Evolutionary conservation across 1,140 invertebrate genomes (phyloP).

Genomic region (Chironomus striatipennis): DNA sequence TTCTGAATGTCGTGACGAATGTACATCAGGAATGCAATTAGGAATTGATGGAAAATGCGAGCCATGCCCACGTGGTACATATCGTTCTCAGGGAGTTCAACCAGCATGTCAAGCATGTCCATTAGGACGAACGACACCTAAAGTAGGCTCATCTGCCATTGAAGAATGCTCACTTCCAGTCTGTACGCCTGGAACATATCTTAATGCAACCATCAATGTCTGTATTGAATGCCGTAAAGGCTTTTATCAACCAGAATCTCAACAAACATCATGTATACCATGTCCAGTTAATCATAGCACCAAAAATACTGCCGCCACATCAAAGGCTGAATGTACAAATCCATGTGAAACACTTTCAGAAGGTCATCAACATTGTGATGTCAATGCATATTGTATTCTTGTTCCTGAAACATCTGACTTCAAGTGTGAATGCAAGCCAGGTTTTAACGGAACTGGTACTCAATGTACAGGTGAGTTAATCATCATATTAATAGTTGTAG

Average conservation of each 20-base stretch:
- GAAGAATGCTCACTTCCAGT: slow-evolving; percentile 89
- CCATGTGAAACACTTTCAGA: slow-evolving; percentile 66
- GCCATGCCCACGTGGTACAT: slow-evolving; percentile 83
- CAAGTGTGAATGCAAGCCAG: slow-evolving; percentile 88
- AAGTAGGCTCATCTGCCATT: slow-evolving; percentile 67
- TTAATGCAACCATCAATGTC: slow-evolving; percentile 74
- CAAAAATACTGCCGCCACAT: slow-evolving; percentile 65
- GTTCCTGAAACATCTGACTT: slow-evolving; percentile 78
- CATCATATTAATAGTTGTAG: background rate
- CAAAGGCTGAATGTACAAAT: slow-evolving; percentile 79
- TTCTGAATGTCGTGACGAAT: slow-evolving; percentile 84
- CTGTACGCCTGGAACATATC: slow-evolving; percentile 70
- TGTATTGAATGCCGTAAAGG: slow-evolving; percentile 86
- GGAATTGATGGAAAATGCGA: slow-evolving; percentile 84
- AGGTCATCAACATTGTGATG: slow-evolving; percentile 73
- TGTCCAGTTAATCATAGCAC: slow-evolving; percentile 92
- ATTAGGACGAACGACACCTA: slow-evolving; percentile 76
- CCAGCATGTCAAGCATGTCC: slow-evolving; percentile 85
- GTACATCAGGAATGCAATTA: slow-evolving; percentile 81
- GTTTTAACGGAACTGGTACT: slow-evolving; percentile 82
- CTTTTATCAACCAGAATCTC: slow-evolving; percentile 84
- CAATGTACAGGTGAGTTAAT: slow-evolving; percentile 52
- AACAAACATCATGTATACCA: slow-evolving; percentile 77
- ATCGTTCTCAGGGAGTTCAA: slow-evolving; percentile 77
- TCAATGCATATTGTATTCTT: slow-evolving; percentile 81